Conservation (phyloP, 1,140 invertebrate species). For the Coelopa frigida region DNA sequence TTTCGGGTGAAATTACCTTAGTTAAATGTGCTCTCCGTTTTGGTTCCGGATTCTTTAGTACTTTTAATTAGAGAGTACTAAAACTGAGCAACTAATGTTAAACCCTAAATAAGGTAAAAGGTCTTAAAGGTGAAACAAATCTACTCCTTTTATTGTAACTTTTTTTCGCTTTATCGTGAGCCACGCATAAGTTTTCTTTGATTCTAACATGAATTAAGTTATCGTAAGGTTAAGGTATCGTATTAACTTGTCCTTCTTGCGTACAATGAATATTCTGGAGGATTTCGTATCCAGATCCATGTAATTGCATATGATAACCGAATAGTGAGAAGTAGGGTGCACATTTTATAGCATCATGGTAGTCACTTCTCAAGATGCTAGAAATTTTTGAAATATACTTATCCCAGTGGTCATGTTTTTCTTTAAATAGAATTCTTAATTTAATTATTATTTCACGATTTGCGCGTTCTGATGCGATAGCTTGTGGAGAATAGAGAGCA, state of each 20-base stretch:
- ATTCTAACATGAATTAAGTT: neutral
- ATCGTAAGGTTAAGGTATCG: neutral
- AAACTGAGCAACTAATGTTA: too few relatives aligned
- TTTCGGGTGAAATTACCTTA: too few relatives aligned
- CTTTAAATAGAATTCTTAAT: neutral
- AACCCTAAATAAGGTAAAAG: too few relatives aligned
- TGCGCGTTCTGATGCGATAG: neutral
- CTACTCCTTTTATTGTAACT: slow-evolving; percentile 3
- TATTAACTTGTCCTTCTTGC: neutral
- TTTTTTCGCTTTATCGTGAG: neutral
- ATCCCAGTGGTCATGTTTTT: slow-evolving; percentile 10
- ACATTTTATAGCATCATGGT: neutral
- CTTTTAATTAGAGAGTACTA: too few relatives aligned
- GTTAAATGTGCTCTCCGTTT: too few relatives aligned
- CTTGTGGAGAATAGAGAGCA: slow-evolving; percentile 3
- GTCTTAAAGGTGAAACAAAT: neutral
- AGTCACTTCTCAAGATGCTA: neutral
- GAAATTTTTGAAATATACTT: slow-evolving; percentile 1
- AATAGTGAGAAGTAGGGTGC: slow-evolving; percentile 4
- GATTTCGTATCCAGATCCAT: neutral
- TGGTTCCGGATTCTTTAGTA: too few relatives aligned
- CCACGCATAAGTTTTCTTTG: neutral
- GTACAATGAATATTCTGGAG: neutral
- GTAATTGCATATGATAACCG: slow-evolving; percentile 1
- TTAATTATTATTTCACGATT: neutral